phyloP scores from a whole-genome alignment of 2,888 invertebrate genomes.

The Meloe dianella region DNA sequence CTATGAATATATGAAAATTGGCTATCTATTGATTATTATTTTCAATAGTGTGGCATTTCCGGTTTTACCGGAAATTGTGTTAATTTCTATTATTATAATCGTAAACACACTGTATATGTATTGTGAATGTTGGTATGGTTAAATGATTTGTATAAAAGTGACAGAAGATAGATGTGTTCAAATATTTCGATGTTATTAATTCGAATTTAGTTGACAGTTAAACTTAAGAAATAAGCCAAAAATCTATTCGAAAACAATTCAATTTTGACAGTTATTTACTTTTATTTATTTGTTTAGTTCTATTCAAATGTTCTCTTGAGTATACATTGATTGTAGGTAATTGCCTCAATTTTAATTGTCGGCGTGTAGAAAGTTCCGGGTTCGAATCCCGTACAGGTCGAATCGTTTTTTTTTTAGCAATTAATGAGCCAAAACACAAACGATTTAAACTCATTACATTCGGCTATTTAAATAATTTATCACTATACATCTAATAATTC shows the following conservation, averaged over 20 bases:
- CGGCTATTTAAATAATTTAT: background rate
- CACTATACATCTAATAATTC: too few species aligned
- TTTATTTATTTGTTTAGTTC: too few species aligned
- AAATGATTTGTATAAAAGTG: slow-evolving; percentile 55
- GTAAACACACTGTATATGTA: background rate
- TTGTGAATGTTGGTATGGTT: slow-evolving; percentile 32
- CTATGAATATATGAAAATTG: background rate
- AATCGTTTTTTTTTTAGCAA: too few species aligned
- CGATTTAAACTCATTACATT: too few species aligned
- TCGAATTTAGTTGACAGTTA: slow-evolving; percentile 49
- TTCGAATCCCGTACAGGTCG: too few species aligned
- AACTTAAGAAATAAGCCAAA: slow-evolving; percentile 50
- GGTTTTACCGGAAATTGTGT: background rate
- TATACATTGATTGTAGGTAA: too few species aligned
- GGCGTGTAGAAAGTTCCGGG: too few species aligned
- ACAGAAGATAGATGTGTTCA: slow-evolving; percentile 55
- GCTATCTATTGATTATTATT: background rate
- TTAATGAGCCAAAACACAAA: too few species aligned
- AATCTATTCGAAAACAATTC: too few species aligned
- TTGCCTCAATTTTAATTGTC: too few species aligned
- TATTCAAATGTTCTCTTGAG: too few species aligned
- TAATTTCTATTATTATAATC: background rate
- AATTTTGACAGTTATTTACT: too few species aligned
- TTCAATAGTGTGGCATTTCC: background rate
- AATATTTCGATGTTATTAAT: slow-evolving; percentile 57